Conservation (phyloP, 37 sponge, comb jelly and placozoan genomes). For the Trichoplax adhaerens region DNA sequence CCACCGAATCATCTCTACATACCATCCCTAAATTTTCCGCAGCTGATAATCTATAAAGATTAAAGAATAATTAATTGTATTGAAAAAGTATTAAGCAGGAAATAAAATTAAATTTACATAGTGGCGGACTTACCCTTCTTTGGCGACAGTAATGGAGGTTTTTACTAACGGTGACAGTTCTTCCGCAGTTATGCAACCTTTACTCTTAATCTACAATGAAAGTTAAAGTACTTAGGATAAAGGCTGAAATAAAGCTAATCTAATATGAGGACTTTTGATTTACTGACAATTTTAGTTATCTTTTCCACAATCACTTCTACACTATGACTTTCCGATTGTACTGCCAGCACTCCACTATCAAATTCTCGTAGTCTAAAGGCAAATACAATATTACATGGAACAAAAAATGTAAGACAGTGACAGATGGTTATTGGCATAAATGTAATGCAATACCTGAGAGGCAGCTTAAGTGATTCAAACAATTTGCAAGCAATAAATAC, state of each 20-base stretch:
- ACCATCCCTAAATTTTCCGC: conserved; percentile 62
- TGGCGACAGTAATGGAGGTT: conserved; percentile 66
- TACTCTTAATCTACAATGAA: conserved; percentile 22
- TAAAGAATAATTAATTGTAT: background rate
- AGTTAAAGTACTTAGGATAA: too few species aligned
- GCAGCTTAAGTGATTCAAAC: conserved; percentile 49
- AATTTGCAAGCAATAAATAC: conserved; percentile 69
- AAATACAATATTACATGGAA: background rate
- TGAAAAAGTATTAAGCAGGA: background rate
- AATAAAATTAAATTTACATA: background rate
- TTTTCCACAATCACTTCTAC: conserved; percentile 37
- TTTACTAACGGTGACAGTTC: conserved; percentile 37
- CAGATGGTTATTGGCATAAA: too few species aligned
- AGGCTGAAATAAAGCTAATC: too few species aligned
- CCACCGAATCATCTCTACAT: conserved; percentile 86
- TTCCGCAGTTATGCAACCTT: conserved; percentile 45
- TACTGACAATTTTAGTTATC: conserved; percentile 27
- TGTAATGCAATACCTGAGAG: conserved; percentile 33
- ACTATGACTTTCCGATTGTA: conserved; percentile 52
- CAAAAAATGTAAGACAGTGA: background rate
- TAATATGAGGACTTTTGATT: background rate
- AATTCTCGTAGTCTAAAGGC: conserved; percentile 38
- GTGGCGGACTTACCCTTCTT: conserved; percentile 40
- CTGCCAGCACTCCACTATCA: conserved; percentile 82
- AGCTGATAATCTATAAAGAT: conserved; percentile 30